phyloP scores from a whole-genome alignment of 2,888 invertebrate species.

The Sinopyrophorus schimmeli region DNA sequence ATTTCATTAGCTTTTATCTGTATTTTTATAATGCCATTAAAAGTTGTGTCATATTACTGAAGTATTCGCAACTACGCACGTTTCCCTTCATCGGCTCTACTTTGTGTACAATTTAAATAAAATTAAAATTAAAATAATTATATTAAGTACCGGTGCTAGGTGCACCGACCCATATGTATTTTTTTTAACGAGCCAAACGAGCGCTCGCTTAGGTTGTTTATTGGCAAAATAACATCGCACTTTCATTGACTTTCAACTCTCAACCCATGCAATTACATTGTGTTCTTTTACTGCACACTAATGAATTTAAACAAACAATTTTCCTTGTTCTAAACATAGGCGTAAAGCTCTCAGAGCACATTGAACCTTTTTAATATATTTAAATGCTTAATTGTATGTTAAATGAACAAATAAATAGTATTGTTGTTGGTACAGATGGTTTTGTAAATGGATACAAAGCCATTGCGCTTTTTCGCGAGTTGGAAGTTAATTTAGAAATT shows the following conservation, averaged over 20 bases:
- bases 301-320: too few species aligned
- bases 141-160: too few species aligned
- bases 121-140: too few species aligned
- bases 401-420: too few species aligned
- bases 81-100: constrained; percentile 9
- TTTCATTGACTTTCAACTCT: constrained; percentile 4
- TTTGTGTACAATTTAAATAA: constrained; percentile 2
- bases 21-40: constrained; percentile 7
- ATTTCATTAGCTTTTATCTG: constrained; percentile 20
- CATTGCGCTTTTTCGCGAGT: too few species aligned
- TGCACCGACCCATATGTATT: constrained; percentile 5
- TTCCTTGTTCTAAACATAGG: too few species aligned
- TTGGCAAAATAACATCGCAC: constrained; percentile 3
- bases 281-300: constrained; percentile 10
- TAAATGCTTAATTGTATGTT: too few species aligned
- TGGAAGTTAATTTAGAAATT: too few species aligned
- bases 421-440: too few species aligned
- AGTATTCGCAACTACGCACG: constrained; percentile 12
- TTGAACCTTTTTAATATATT: too few species aligned
- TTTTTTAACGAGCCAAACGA: constrained; percentile 8
- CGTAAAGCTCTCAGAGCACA: too few species aligned
- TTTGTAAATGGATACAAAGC: too few species aligned
- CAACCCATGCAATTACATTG: constrained; percentile 8
- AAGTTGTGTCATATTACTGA: constrained; percentile 13
- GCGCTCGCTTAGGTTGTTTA: constrained; percentile 11